Base-by-base conservation (phyloP, 2,113 vertebrate species). In the Dunckerocampus dactyliophorus region DNA sequence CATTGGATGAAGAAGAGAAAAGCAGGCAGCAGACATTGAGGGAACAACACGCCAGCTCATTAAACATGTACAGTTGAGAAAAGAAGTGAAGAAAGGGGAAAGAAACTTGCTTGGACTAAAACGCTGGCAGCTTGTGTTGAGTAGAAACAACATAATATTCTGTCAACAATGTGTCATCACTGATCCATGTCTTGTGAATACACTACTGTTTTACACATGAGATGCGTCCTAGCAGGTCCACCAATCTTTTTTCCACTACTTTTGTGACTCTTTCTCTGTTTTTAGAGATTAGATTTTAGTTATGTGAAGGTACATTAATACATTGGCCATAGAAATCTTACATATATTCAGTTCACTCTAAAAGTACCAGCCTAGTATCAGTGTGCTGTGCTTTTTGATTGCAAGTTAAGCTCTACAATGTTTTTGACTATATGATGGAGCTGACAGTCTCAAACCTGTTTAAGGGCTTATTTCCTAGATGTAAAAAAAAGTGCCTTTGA, bases 341-440 rank as follows among this genome's bases (percentile, higher is more conserved):
- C 5, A 28, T 28, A 28, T 28, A 28, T 28, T 28, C 2, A 28
- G 24, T 68, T 71, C 39, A 22, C 71, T 76, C 39, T 56, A 37
- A 74, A 74, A 34, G 14, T 48, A 72, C 74, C 74, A 65, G 24
- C 62, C 49, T 42, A 62, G 59, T 37, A 64, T 83, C 74, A 69
- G 63, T 54, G 63, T 63, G 76, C 57, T 70, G 59, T 72, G 20
- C 74, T 67, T 54, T 59, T 31, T 66, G 42, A 62, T 64, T 46
- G 57, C 82, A 73, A 71, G 70, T 75, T 85, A 82, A 90, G 88
- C 66, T 82, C 82, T 77, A 69, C 77, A 63, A 85, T 86, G 24
- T 80, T 67, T 47, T 59, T 65, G 64, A 79, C 61, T 82, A 80
- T 82, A 77, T 76, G 77, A 83, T 83, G 57, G 66, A 34, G 64